Base-by-base conservation (phyloP, 2,888 invertebrate genomes). In the Parthenolecanium corni region DNA sequence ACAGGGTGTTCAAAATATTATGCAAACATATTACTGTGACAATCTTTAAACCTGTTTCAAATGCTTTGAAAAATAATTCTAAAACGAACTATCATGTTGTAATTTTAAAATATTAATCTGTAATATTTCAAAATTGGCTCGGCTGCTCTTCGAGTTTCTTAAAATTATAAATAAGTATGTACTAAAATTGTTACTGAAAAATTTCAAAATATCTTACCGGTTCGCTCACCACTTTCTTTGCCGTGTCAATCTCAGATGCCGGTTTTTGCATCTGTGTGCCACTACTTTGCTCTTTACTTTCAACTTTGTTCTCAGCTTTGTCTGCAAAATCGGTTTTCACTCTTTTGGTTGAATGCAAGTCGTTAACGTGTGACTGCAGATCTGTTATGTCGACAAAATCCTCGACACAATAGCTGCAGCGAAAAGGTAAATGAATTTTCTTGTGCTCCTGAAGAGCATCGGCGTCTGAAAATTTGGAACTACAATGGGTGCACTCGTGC, bases 341-440 rank as follows among this genome's bases (percentile, higher is more conserved):
- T 16, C 58, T 25, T 49, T 58, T 58, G 2, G 58, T 58, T 2
- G 58, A 36, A 12, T 47, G 58, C 38, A 49, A 58, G 2, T 58
- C 49, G 21, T 58, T 58, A 12, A 49, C 47, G 31, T 58, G 58
- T 18, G 58, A 16, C 36, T 47, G 36, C 38, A 58, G 23, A 49
- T 58, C 58, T 3, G 56, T 9, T 18, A 56, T 42, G 9, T 56
- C 56, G 24, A 42, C 46, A 11, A 56, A 56, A 56, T 56, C 56
- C 44, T 56, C 56, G 11, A 56, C 42, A 31, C 56, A 56, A 56
- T 56, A 56, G 25, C 56, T 56, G 18, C 56, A 56, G 9, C 56
- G 44, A 46, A 56, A 56, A 2, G 56, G 56, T 25, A 56, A 46
- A 31, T 56, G 56, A 14, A 56, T 56, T 31, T 56, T 56, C 18